Evolutionary conservation across 1,140 invertebrate genomes (phyloP).

Genomic region (Calliphora vicina): DNA sequence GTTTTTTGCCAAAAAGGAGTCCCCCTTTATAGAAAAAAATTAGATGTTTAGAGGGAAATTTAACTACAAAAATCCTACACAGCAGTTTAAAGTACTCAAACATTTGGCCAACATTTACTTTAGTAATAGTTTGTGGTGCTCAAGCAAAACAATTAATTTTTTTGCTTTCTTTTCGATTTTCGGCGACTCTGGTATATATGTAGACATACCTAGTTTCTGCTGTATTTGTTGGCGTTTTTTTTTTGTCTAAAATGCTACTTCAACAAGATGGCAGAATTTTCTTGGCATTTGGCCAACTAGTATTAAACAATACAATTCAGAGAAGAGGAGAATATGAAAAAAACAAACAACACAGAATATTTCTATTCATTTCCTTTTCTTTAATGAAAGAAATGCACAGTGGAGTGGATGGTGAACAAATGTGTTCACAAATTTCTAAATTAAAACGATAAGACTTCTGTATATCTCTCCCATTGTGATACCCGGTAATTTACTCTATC

Average conservation of each 20-base stretch:
- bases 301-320: slow-evolving; percentile 18
- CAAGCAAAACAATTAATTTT: background rate
- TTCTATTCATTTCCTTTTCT: slow-evolving; percentile 6
- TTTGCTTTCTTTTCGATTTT: background rate
- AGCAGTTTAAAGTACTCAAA: background rate
- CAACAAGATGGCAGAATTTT: slow-evolving; percentile 29
- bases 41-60: background rate
- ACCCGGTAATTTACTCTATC: too few species aligned
- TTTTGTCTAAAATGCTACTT: slow-evolving; percentile 29
- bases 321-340: background rate
- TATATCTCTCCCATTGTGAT: too few species aligned
- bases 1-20: background rate
- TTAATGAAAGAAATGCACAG: background rate
- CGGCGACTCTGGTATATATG: background rate
- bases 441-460: too few species aligned
- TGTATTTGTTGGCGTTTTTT: slow-evolving; percentile 12
- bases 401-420: too few species aligned
- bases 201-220: background rate
- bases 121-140: slow-evolving; percentile 12
- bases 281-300: slow-evolving; percentile 15
- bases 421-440: too few species aligned
- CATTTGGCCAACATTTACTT: slow-evolving; percentile 16
- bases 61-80: background rate
- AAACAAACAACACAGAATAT: background rate
- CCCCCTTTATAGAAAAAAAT: background rate